A percentile compares a stretch with the other conserved stretches of the same genome.
phyloP scores from a whole-genome alignment of 1,140 invertebrate species.

The Tetraneura akinire region DNA sequence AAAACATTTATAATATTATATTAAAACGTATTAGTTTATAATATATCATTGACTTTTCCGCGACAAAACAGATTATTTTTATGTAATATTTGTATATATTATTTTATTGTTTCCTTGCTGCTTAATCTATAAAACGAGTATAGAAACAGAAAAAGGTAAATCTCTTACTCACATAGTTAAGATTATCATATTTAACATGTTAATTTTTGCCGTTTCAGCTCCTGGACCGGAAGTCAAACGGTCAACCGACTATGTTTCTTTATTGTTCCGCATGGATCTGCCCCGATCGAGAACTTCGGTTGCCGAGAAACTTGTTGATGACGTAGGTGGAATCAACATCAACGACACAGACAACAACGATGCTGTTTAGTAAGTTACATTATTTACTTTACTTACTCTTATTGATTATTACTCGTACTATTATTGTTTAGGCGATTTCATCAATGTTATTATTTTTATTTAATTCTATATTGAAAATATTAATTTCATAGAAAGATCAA shows the following conservation, averaged over 20 bases:
- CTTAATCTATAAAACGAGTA: neutral
- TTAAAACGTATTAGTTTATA: too few species aligned
- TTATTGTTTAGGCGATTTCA: too few species aligned
- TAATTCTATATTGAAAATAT: too few species aligned
- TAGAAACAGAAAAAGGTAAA: constrained; percentile 42
- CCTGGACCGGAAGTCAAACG: constrained; percentile 73
- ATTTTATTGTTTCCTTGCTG: neutral
- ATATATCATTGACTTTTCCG: too few species aligned
- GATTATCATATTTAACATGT: neutral
- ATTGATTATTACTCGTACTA: too few species aligned
- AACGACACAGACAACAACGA: neutral
- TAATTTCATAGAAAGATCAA: too few species aligned
- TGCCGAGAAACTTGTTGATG: constrained; percentile 11
- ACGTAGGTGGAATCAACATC: too few species aligned
- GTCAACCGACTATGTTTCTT: constrained; percentile 76
- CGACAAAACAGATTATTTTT: neutral
- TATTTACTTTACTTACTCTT: too few species aligned
- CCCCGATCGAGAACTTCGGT: constrained; percentile 61
- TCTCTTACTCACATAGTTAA: neutral
- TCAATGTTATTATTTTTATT: too few species aligned
- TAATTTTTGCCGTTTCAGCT: constrained; percentile 60
- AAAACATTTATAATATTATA: too few species aligned
- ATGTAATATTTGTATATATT: neutral
- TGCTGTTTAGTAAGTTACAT: neutral
- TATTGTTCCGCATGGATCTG: constrained; percentile 73